Evolutionary conservation across 1,140 invertebrate species (phyloP).

Genomic region (Homarus americanus): DNA sequence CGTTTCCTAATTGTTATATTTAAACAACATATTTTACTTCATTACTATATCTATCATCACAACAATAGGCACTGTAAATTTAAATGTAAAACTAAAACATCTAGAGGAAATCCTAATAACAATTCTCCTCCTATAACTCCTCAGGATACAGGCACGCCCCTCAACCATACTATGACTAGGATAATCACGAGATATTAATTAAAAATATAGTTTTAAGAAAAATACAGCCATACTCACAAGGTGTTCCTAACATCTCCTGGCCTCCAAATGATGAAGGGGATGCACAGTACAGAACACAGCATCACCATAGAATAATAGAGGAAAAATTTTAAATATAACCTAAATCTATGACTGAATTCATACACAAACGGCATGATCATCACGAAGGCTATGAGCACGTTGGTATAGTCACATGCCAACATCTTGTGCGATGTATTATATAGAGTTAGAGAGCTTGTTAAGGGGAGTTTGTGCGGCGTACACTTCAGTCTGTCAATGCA

Average conservation of each 20-base stretch:
- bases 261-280: slow-evolving; percentile 73
- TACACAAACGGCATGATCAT: slow-evolving; percentile 73
- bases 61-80: too few species aligned
- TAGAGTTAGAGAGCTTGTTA: background rate
- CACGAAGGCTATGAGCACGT: slow-evolving; percentile 51
- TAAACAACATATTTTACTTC: too few species aligned
- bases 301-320: slow-evolving; percentile 71
- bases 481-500: slow-evolving; percentile 51
- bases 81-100: too few species aligned
- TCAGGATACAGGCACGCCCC: too few species aligned
- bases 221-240: too few species aligned
- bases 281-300: slow-evolving; percentile 64
- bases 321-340: slow-evolving; percentile 69
- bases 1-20: too few species aligned
- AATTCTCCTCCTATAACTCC: too few species aligned
- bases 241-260: slow-evolving; percentile 72
- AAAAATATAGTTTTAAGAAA: too few species aligned
- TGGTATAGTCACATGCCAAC: slow-evolving; percentile 69
- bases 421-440: slow-evolving; percentile 32
- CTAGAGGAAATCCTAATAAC: too few species aligned
- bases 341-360: slow-evolving; percentile 71
- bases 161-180: too few species aligned
- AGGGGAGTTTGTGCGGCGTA: slow-evolving; percentile 18
- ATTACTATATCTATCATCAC: too few species aligned
- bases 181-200: too few species aligned